These are phyloP conservation scores for Amphiduros pacificus DNA, from an alignment of 2,888 invertebrate species.

Conservation along the genomic window DNA sequence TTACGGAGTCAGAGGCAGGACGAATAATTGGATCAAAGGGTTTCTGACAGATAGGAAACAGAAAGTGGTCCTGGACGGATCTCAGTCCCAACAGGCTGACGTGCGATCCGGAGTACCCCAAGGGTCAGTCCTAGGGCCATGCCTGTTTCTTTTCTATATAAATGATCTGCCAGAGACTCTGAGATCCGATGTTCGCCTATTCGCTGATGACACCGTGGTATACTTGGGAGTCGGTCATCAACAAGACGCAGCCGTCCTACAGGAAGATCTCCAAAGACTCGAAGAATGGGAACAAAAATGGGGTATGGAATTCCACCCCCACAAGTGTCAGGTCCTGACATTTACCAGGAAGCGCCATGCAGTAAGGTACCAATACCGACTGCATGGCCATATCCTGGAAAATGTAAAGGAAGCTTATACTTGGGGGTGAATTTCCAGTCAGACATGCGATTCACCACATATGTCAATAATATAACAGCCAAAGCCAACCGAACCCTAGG, in stretches of 20 bases:
- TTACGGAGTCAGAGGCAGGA: conserved; percentile 19
- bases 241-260: not conserved
- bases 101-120: conserved; percentile 30
- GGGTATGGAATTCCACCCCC: not conserved
- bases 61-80: conserved; percentile 19
- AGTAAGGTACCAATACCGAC: too few relatives aligned
- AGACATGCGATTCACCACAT: too few relatives aligned
- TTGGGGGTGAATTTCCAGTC: too few relatives aligned
- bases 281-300: not conserved
- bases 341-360: not conserved
- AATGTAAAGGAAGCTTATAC: too few relatives aligned
- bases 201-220: conserved; percentile 31
- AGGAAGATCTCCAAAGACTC: not conserved
- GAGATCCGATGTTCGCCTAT: conserved; percentile 17
- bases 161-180: conserved; percentile 29
- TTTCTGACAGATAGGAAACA: conserved; percentile 25
- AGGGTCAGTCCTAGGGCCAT: conserved; percentile 28
- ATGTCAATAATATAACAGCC: too few relatives aligned
- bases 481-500: too few relatives aligned
- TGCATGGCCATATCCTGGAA: too few relatives aligned
- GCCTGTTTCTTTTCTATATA: conserved; percentile 31
- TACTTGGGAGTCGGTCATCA: conserved; percentile 18
- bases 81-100: conserved; percentile 13
- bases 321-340: not conserved
- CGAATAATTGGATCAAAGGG: conserved; percentile 19